Conservation (phyloP, 92 coral and sea anemone genomes). For the Umimayanthus kanabou region DNA sequence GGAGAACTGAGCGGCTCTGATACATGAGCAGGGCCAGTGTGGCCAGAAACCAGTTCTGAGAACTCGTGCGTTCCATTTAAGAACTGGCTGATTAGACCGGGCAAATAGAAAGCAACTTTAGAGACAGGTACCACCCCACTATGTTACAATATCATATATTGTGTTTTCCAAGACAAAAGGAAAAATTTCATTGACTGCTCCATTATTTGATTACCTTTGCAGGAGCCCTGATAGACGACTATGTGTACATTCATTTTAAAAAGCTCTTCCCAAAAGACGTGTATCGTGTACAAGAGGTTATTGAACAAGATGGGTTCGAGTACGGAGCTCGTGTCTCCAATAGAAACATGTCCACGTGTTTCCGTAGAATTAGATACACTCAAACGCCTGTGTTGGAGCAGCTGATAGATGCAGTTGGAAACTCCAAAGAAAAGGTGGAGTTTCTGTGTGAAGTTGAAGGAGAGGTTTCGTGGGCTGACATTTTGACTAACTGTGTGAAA, state of each 20-base stretch:
- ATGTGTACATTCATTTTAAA: constrained; percentile 1
- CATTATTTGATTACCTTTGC: neutral
- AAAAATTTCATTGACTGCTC: too few relatives aligned
- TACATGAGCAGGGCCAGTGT: too few relatives aligned
- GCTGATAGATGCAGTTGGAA: neutral
- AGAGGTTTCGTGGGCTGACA: too few relatives aligned
- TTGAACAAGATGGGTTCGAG: constrained; percentile 13
- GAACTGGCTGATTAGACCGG: too few relatives aligned
- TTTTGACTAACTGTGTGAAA: too few relatives aligned
- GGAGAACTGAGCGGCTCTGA: too few relatives aligned
- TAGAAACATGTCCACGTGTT: constrained; percentile 18
- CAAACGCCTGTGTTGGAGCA: neutral
- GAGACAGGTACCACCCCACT: too few relatives aligned
- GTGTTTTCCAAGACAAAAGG: too few relatives aligned
- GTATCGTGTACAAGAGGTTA: constrained; percentile 16
- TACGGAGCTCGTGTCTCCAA: constrained; percentile 21
- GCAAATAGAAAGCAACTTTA: too few relatives aligned
- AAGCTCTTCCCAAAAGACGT: neutral
- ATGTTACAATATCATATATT: too few relatives aligned
- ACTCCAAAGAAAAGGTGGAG: neutral
- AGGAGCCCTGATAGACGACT: constrained; percentile 23
- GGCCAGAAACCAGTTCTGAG: too few relatives aligned
- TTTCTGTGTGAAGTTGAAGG: neutral
- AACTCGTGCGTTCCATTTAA: too few relatives aligned
- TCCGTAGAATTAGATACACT: constrained; percentile 15